phyloP scores from a whole-genome alignment of 2,113 vertebrate species.

The Emydocephalus ijimae region DNA sequence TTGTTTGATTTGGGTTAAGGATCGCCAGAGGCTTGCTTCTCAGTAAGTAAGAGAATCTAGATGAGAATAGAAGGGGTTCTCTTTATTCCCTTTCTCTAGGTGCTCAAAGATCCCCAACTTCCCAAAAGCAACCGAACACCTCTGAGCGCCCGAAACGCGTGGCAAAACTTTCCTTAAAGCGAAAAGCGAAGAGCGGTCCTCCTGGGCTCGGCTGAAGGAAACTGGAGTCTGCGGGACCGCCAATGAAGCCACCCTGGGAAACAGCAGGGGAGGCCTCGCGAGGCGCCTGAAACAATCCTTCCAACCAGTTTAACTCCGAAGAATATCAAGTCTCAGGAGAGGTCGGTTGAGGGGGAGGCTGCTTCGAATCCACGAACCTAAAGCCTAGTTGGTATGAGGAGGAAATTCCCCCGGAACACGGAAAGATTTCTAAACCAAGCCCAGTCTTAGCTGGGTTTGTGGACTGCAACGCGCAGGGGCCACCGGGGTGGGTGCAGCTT shows the following conservation, averaged over 20 bases:
- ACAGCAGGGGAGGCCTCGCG: neutral
- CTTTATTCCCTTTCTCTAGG: neutral
- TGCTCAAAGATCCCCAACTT: neutral
- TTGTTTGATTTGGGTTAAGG: neutral
- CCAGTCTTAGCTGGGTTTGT: neutral
- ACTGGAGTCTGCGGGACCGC: neutral
- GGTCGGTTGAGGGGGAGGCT: neutral
- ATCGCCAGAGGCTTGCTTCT: neutral
- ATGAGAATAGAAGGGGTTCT: neutral
- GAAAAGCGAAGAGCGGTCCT: neutral
- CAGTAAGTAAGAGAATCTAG: neutral
- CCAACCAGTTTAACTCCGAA: neutral
- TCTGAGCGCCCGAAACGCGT: neutral
- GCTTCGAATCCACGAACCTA: neutral
- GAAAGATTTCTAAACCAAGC: neutral
- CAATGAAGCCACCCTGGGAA: neutral
- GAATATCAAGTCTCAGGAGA: neutral
- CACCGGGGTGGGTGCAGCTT: slow-evolving; percentile 15
- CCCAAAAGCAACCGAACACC: neutral
- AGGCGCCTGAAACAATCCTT: neutral
- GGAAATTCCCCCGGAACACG: neutral
- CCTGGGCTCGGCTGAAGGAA: neutral
- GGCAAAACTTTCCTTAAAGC: neutral
- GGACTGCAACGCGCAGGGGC: slow-evolving; percentile 11
- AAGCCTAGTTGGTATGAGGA: neutral